Base-by-base conservation (phyloP, 2,888 invertebrate genomes). In the Chesias legatella region DNA sequence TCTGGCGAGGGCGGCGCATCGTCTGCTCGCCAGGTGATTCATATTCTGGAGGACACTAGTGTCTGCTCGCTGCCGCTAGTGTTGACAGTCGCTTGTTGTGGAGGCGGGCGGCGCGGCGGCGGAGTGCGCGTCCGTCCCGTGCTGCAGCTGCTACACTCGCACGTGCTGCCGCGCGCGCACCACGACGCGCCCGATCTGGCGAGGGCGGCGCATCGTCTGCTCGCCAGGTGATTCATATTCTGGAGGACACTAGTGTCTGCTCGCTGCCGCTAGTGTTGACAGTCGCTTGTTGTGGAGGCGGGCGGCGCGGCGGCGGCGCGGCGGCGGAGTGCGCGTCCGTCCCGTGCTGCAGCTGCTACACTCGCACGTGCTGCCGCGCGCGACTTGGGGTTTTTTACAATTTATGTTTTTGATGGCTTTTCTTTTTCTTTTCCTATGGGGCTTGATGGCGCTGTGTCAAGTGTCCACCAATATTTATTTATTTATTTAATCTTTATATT, bases 301-400 rank as follows among this genome's bases (percentile, higher is more conserved):
- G 83, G 82, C 45, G 84, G 6, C 6, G 4, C 4, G 6, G 84
- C 49, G 75, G 4, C 4, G 20, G 6, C 20, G 20, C n/a, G n/a
- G n/a, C n/a, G n/a, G 80, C 54, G 82, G 82, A 47, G 79, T 80
- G 68, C 77, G 79, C 48, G 82, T 82, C 65, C 75, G 73, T 52
- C 70, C 83, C 43, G 75, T 73, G 62, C 76, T 88, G 40, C 61
- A 74, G 61, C 74, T 83, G 53, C 67, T 75, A 53, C 80, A 79
- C 61, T 68, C 68, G 40, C 82, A 70, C 80, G 85, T 64, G 69
- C 72, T 65, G 72, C 81, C 59, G 57, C 69, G 61, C 58, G 67
- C 62, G 53, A n/a, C n/a, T n/a, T n/a, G n/a, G n/a, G n/a, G n/a
- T n/a, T n/a, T n/a, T n/a, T n/a, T n/a, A n/a, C n/a, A n/a, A n/a